Evolutionary conservation across 2,888 invertebrate genomes (phyloP).

Genomic region (Chydorus sphaericus): DNA sequence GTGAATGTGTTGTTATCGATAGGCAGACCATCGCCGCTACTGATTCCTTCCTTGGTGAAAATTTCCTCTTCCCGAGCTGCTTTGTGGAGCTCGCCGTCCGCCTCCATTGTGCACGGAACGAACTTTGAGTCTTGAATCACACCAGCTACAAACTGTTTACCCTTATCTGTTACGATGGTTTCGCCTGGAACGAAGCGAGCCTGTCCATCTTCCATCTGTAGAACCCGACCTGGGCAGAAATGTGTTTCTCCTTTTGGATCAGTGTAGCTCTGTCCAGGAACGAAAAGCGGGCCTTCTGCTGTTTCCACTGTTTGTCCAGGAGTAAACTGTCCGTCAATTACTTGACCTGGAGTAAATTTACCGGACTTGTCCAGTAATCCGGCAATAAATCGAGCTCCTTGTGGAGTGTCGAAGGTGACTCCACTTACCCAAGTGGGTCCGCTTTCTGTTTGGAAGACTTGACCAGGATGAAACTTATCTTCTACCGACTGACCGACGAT

Average conservation of each 20-base stretch:
- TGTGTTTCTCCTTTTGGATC: neutral
- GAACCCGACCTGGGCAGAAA: conserved; percentile 1
- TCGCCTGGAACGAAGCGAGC: conserved; percentile 19
- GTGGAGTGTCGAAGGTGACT: conserved; percentile 15
- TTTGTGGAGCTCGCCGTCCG: neutral
- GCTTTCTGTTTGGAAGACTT: conserved; percentile 14
- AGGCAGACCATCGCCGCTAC: conserved; percentile 8
- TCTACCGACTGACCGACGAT: conserved; percentile 9
- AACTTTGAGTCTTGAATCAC: conserved; percentile 26
- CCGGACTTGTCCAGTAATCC: conserved; percentile 39
- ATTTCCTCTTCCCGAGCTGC: conserved; percentile 8
- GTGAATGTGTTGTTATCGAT: conserved; percentile 12
- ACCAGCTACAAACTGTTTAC: conserved; percentile 18
- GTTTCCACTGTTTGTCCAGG: conserved; percentile 46
- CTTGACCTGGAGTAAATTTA: conserved; percentile 52
- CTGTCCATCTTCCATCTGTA: neutral
- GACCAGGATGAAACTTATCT: conserved; percentile 18
- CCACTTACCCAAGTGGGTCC: conserved; percentile 19
- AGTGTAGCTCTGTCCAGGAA: conserved; percentile 22
- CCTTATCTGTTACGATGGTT: conserved; percentile 17
- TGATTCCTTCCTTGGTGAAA: neutral
- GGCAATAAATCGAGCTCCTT: conserved; percentile 33
- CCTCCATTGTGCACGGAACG: conserved; percentile 34
- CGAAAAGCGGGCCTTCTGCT: conserved; percentile 38
- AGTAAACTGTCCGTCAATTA: conserved; percentile 47